Conservation (phyloP, 92 coral and sea anemone species). For the Zoanthus sansibaricus region DNA sequence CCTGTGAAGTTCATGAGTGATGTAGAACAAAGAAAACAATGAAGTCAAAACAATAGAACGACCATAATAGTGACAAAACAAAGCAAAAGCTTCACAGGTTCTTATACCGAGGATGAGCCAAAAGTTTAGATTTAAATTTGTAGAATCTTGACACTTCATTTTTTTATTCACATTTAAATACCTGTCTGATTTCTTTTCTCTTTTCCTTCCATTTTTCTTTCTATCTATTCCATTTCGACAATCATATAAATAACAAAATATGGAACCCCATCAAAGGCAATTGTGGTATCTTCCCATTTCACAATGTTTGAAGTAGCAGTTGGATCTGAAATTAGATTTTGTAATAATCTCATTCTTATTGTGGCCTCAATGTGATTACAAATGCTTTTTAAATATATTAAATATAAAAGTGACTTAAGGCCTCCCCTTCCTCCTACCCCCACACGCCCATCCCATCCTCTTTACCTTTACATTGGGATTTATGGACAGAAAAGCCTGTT, state of each 20-base stretch:
- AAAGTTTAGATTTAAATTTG: not conserved
- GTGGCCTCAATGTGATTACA: not conserved
- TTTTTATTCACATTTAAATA: not conserved
- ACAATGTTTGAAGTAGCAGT: conserved; percentile 5
- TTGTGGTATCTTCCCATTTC: conserved; percentile 23
- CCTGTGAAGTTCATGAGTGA: too few relatives aligned
- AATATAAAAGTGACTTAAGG: not conserved
- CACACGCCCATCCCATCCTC: not conserved
- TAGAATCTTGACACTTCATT: not conserved
- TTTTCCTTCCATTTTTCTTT: conserved; percentile 4
- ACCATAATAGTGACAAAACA: too few relatives aligned
- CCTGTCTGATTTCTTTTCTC: conserved; percentile 5
- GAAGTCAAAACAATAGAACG: too few relatives aligned
- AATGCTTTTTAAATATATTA: not conserved
- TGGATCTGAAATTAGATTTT: conserved; percentile 16
- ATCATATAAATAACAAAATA: conserved; percentile 4
- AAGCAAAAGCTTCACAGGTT: too few relatives aligned
- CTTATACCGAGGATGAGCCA: not conserved
- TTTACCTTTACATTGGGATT: not conserved
- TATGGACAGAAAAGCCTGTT: not conserved
- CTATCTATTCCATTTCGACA: conserved; percentile 16
- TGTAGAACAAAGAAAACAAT: too few relatives aligned
- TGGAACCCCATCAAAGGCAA: conserved; percentile 28
- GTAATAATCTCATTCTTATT: not conserved
- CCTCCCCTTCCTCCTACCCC: not conserved